Percentiles rank a stretch among this genome's conserved stretches.
These are phyloP conservation scores for Brachycybe producta DNA, from an alignment of 2,888 invertebrate genomes.

Conservation along the genomic window DNA sequence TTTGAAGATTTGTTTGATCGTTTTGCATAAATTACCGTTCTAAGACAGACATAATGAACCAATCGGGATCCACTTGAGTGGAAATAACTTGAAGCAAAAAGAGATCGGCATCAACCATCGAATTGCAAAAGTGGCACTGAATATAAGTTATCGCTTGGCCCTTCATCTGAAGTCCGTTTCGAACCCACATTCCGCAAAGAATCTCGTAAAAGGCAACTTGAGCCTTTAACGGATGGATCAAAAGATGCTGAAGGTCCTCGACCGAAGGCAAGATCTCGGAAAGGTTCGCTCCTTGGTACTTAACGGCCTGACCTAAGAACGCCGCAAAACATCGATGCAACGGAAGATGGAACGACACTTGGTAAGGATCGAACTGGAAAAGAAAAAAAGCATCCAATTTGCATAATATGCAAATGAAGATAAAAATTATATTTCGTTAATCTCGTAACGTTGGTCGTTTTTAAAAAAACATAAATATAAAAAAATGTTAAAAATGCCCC, in stretches of 20 bases:
- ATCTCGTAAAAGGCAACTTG: constrained; percentile 95
- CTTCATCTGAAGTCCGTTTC: constrained; percentile 92
- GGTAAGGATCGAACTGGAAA: constrained; percentile 31
- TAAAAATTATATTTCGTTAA: no score
- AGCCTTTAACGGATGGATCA: constrained; percentile 82
- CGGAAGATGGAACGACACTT: constrained; percentile 92
- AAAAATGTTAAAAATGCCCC: not conserved
- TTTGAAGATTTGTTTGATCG: no score
- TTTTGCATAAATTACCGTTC: constrained; percentile 62
- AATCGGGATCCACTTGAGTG: constrained; percentile 69
- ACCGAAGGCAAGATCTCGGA: constrained; percentile 65
- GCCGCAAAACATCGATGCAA: constrained; percentile 87
- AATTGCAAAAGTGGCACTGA: constrained; percentile 96
- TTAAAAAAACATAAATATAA: not conserved
- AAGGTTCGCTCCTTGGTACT: constrained; percentile 58
- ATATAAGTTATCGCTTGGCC: constrained; percentile 99
- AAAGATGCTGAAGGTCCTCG: constrained; percentile 62
- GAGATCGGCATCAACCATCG: constrained; percentile 94
- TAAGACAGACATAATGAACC: constrained; percentile 68
- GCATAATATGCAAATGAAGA: no score
- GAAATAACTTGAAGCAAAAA: constrained; percentile 89
- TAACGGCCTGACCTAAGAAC: constrained; percentile 70
- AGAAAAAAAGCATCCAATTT: not conserved
- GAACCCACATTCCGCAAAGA: constrained; percentile 83
- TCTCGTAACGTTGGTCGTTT: no score